Conservation (phyloP, 1,140 invertebrate species). For the Drosophila funebris region DNA sequence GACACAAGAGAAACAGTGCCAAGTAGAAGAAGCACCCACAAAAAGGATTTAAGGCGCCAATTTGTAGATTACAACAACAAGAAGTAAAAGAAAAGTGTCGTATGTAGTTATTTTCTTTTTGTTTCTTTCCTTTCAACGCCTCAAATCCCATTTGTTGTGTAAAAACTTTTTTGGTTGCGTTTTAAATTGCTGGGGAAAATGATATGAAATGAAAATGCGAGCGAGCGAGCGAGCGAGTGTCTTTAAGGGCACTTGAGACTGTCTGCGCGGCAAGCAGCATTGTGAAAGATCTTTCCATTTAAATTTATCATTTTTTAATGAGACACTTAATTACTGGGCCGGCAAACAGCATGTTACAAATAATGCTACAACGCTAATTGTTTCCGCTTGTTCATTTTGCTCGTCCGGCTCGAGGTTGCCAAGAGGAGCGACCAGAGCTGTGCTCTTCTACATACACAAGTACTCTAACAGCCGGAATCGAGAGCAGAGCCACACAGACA, state of each 20-base stretch:
- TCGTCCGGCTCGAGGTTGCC: not conserved
- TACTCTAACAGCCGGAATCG: not conserved
- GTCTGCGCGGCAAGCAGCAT: conserved; percentile 41
- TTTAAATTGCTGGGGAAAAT: conserved; percentile 50
- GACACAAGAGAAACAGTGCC: not conserved
- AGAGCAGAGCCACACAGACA: conserved; percentile 32
- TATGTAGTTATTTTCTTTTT: conserved; percentile 9
- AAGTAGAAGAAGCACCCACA: not conserved
- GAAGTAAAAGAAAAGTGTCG: conserved; percentile 2
- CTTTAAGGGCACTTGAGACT: conserved; percentile 64
- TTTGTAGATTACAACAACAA: conserved; percentile 58
- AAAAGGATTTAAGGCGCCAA: conserved; percentile 61
- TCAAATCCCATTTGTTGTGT: not conserved
- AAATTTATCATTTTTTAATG: conserved; percentile 83
- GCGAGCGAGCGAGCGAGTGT: not conserved
- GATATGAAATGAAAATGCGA: conserved; percentile 38
- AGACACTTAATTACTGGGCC: conserved; percentile 76
- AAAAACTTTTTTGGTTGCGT: conserved; percentile 36
- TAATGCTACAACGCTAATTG: conserved; percentile 79
- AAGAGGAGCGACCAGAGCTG: conserved; percentile 1
- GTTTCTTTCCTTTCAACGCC: conserved; percentile 1
- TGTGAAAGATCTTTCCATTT: conserved; percentile 71
- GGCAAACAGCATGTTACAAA: conserved; percentile 70
- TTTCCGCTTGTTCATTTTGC: conserved; percentile 78
- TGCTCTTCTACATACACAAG: conserved; percentile 1